phyloP scores from a whole-genome alignment of 2,888 invertebrate genomes.

The Nymphalis polychloros region DNA sequence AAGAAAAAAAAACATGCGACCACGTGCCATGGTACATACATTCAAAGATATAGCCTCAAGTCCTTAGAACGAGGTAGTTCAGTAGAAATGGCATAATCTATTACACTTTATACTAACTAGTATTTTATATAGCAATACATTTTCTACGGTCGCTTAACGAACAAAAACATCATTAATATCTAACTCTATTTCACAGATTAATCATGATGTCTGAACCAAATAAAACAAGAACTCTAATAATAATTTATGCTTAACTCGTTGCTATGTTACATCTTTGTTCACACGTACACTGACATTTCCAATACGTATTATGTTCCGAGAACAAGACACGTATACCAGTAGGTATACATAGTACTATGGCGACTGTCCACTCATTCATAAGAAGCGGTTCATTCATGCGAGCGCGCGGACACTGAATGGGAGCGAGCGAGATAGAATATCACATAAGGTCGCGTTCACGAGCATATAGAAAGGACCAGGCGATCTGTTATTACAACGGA shows the following conservation, averaged over 20 bases:
- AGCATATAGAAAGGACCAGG: constrained; percentile 9
- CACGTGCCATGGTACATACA: constrained; percentile 67
- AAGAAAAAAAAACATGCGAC: constrained; percentile 52
- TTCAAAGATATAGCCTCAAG: constrained; percentile 27
- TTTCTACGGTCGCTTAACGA: not conserved
- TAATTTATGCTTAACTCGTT: not conserved
- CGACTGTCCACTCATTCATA: constrained; percentile 78
- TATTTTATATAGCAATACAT: too few relatives aligned
- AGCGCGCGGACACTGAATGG: constrained; percentile 72
- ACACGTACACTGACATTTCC: constrained; percentile 17
- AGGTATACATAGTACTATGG: constrained; percentile 75
- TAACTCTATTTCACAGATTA: not conserved
- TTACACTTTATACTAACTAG: not conserved
- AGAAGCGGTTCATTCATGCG: constrained; percentile 80
- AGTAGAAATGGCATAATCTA: constrained; percentile 17
- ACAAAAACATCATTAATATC: not conserved
- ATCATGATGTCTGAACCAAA: not conserved
- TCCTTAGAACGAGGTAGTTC: constrained; percentile 15
- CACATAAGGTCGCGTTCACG: constrained; percentile 66
- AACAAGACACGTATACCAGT: constrained; percentile 49
- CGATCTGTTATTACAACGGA: not conserved
- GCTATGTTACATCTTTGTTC: not conserved
- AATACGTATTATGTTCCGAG: constrained; percentile 12
- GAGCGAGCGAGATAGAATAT: constrained; percentile 69
- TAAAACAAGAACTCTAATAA: not conserved